A percentile compares a stretch with the other conserved stretches of the same genome.
Conservation (phyloP, 2,888 invertebrate species). For the Cristatella mucedo region DNA sequence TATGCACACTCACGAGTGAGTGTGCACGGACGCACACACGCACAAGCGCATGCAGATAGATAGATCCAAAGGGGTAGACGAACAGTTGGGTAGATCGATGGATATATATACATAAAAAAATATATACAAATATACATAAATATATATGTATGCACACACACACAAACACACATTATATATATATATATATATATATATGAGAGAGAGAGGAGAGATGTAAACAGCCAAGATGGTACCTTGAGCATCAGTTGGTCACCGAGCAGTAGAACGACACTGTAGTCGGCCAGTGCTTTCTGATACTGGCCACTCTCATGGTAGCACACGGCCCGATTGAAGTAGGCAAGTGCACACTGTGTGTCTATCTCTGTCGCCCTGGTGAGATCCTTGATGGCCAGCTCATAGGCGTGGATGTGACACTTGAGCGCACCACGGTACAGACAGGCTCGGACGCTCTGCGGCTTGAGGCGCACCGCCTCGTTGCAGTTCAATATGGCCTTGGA, state of each 20-base stretch:
- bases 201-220: too few species aligned
- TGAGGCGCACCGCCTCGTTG: constrained; percentile 36
- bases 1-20: too few species aligned
- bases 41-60: too few species aligned
- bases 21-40: too few species aligned
- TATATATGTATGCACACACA: too few species aligned
- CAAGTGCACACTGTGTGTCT: constrained; percentile 30
- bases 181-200: too few species aligned
- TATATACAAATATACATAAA: too few species aligned
- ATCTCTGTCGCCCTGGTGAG: constrained; percentile 30
- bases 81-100: too few species aligned
- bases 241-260: constrained; percentile 27
- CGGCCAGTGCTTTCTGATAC: constrained; percentile 30
- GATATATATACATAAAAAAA: too few species aligned
- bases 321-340: constrained; percentile 37
- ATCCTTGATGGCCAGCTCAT: constrained; percentile 33
- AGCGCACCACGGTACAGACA: constrained; percentile 38
- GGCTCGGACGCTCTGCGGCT: constrained; percentile 34
- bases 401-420: constrained; percentile 36
- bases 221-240: constrained; percentile 21
- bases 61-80: too few species aligned
- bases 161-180: too few species aligned
- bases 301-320: constrained; percentile 33
- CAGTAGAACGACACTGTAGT: constrained; percentile 36
- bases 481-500: constrained; percentile 39